Percentiles rank a stretch among this genome's conserved stretches.
phyloP scores from a whole-genome alignment of 2,797 vertebrate species.

The Clarias platycephalus region DNA sequence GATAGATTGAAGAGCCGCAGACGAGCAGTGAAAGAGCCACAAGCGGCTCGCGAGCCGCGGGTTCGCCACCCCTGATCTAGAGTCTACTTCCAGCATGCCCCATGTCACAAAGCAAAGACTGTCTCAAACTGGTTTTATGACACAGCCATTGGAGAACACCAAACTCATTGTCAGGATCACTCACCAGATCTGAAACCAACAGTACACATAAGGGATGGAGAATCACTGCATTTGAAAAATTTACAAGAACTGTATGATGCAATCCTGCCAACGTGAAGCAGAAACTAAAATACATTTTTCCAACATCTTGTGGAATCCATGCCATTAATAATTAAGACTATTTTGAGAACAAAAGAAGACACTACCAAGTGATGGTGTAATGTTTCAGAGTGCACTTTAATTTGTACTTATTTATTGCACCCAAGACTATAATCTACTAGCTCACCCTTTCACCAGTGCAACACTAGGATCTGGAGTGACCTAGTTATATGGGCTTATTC shows the following conservation, averaged over 20 bases:
- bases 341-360: neutral
- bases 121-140: neutral
- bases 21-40: no score
- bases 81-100: neutral
- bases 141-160: no score
- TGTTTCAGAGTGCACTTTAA: no score
- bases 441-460: neutral
- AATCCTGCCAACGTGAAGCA: neutral
- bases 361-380: neutral
- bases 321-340: no score
- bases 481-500: slow-evolving; percentile 74
- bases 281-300: neutral
- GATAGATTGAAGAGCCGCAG: no score
- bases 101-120: neutral
- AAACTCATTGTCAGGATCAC: no score
- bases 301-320: neutral
- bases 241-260: neutral
- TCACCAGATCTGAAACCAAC: neutral
- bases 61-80: no score
- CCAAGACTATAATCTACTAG: neutral
- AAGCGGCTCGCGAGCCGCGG: no score
- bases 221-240: neutral
- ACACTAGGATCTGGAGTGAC: slow-evolving; percentile 55
- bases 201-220: neutral
- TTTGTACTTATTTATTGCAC: neutral